Percentiles rank a stretch among this genome's conserved stretches.
phyloP scores from a whole-genome alignment of 2,113 vertebrate genomes.

The Prionailurus bengalensis region DNA sequence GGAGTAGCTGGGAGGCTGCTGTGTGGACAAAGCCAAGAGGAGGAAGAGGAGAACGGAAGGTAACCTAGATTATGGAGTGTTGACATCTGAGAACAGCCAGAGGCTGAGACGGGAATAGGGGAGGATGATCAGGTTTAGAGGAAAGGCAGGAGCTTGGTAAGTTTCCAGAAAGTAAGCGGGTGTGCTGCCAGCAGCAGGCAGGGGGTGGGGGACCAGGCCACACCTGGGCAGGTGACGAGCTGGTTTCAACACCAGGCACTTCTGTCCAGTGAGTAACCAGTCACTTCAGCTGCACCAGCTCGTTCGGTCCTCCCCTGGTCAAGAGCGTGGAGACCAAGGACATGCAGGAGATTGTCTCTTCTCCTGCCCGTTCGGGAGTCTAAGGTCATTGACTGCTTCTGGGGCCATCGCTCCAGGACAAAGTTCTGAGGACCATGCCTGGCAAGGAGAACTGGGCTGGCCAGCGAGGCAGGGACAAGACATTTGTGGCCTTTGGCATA shows the following conservation, averaged over 20 bases:
- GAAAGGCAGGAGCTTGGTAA: background rate
- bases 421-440: constrained; percentile 94
- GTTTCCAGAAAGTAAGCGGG: too few species aligned
- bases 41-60: background rate
- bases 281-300: background rate
- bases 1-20: background rate
- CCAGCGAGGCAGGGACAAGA: constrained; percentile 95
- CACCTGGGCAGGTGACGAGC: background rate
- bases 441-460: constrained; percentile 95
- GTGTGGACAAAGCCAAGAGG: background rate
- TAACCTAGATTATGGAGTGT: background rate
- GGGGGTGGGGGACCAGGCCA: background rate
- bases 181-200: background rate
- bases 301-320: background rate
- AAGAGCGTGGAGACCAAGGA: accelerated
- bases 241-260: background rate
- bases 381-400: constrained; percentile 95
- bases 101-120: background rate
- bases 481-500: constrained; percentile 96
- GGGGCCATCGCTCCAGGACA: constrained; percentile 93
- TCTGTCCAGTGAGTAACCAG: too few species aligned
- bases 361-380: constrained; percentile 88
- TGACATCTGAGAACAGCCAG: background rate
- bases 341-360: background rate
- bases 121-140: background rate